Percentiles rank a stretch among this genome's conserved stretches.
phyloP scores from a whole-genome alignment of 1,140 invertebrate species.

The Trinorchestia longiramus region DNA sequence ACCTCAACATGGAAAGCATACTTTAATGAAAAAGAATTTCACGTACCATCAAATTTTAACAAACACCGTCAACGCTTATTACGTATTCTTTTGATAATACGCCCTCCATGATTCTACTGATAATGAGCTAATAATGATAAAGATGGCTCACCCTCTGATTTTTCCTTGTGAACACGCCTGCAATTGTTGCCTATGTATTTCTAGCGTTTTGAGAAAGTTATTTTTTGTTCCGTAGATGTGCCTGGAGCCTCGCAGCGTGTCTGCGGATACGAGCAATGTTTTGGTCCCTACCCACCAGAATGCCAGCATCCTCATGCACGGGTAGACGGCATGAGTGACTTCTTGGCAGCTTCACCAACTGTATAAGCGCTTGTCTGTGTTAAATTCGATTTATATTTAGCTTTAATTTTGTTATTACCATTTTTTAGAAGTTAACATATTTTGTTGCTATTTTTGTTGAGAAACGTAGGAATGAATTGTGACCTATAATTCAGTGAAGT shows the following conservation, averaged over 20 bases:
- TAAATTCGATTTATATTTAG: background rate
- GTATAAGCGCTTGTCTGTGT: background rate
- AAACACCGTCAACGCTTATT: no score
- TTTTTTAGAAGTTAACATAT: constrained; percentile 4
- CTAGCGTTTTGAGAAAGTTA: background rate
- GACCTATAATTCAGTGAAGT: background rate
- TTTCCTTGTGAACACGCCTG: background rate
- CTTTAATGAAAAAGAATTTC: no score
- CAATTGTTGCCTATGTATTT: background rate
- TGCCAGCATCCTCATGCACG: background rate
- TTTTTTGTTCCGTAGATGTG: background rate
- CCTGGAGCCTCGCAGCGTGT: background rate
- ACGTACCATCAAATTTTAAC: no score
- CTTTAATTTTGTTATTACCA: constrained; percentile 17
- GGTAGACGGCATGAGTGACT: background rate
- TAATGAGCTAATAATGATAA: no score
- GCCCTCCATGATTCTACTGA: no score
- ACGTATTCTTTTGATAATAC: no score
- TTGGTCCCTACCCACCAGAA: background rate
- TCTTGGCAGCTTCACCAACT: background rate
- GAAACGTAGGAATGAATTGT: background rate
- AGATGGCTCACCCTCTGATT: background rate
- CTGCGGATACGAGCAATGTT: background rate
- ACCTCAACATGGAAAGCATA: no score
- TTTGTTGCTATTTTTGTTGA: constrained; percentile 12